These are phyloP conservation scores for Astreopora myriophthalma DNA, from an alignment of 64 coral and sea anemone species.

Conservation along the genomic window DNA sequence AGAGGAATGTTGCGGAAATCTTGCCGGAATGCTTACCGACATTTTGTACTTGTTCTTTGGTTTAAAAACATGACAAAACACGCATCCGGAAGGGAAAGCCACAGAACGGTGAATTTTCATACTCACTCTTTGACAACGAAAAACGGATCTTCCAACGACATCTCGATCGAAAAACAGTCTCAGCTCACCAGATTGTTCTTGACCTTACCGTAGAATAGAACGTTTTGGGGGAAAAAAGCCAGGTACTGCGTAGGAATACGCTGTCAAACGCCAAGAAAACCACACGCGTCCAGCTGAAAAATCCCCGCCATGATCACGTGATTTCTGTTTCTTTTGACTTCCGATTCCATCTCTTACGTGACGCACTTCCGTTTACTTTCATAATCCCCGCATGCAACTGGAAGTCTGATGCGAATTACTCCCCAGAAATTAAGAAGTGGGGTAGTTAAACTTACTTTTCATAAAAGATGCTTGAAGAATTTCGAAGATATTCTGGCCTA, in stretches of 20 bases:
- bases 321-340: neutral
- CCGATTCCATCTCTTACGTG: neutral
- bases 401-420: no score
- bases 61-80: neutral
- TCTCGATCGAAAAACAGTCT: neutral
- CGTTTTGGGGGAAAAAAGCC: neutral
- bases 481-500: no score
- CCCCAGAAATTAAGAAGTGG: no score
- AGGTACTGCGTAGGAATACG: neutral
- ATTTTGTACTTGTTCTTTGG: no score
- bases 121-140: constrained; percentile 86
- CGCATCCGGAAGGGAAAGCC: neutral
- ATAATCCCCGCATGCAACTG: no score
- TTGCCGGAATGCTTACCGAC: neutral
- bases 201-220: neutral
- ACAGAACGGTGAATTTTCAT: neutral
- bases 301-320: constrained; percentile 53
- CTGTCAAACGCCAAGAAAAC: neutral
- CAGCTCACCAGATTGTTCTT: neutral
- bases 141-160: constrained; percentile 89
- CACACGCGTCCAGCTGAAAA: neutral
- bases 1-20: neutral
- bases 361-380: neutral
- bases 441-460: no score
- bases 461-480: no score